Conservation (phyloP, 1,140 invertebrate species). For the Phymastichus coffea region DNA sequence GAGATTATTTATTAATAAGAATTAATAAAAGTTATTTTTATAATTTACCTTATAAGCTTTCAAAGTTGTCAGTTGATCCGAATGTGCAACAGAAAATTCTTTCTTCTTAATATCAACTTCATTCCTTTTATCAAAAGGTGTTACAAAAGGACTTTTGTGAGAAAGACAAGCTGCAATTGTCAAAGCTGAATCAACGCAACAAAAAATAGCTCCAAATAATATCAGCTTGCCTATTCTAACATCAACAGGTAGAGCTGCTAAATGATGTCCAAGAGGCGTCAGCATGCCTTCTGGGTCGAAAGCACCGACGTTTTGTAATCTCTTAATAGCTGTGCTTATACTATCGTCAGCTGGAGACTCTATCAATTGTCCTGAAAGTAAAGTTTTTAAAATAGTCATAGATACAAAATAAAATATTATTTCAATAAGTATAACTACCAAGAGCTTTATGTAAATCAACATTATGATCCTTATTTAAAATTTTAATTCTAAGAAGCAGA, state of each 20-base stretch:
- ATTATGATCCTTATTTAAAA: constrained; percentile 69
- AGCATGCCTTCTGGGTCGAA: constrained; percentile 76
- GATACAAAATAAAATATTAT: too few species aligned
- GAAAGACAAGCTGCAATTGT: constrained; percentile 90
- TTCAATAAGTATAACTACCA: too few species aligned
- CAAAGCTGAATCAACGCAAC: constrained; percentile 89
- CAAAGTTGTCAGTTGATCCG: constrained; percentile 79
- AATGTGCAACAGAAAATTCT: constrained; percentile 70
- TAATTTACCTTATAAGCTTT: constrained; percentile 78
- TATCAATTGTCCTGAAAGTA: constrained; percentile 60
- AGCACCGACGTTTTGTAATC: constrained; percentile 83
- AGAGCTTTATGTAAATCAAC: constrained; percentile 68
- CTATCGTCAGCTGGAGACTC: constrained; percentile 80
- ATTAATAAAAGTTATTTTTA: constrained; percentile 44
- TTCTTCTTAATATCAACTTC: constrained; percentile 72
- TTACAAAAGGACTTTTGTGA: constrained; percentile 79
- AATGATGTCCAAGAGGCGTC: constrained; percentile 85
- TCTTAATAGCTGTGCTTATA: constrained; percentile 74
- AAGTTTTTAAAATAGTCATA: background rate
- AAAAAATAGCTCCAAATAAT: constrained; percentile 87
- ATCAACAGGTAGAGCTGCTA: constrained; percentile 88
- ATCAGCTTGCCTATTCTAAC: constrained; percentile 88
- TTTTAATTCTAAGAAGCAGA: constrained; percentile 84
- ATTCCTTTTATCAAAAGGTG: constrained; percentile 73
- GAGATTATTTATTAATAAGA: constrained; percentile 10